phyloP scores from a whole-genome alignment of 2,888 invertebrate genomes.

The Galerucella calmariensis region DNA sequence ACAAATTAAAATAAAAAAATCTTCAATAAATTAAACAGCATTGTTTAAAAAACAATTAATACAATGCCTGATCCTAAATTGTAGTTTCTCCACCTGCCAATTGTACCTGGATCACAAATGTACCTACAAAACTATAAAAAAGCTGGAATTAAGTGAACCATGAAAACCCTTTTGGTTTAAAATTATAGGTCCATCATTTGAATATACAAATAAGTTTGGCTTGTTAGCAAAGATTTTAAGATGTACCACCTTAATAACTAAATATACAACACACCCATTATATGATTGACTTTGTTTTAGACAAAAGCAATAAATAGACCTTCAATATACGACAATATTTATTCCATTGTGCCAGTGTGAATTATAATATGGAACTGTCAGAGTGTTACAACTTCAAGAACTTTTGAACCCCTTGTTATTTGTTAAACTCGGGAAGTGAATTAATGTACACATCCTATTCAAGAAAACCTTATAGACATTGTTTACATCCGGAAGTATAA shows the following conservation, averaged over 20 bases:
- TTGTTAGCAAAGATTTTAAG: no score
- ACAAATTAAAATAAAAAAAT: no score
- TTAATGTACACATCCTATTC: constrained; percentile 2
- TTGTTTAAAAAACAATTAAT: no score
- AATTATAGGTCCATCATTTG: no score
- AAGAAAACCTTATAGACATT: background rate
- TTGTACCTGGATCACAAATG: background rate
- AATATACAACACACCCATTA: background rate
- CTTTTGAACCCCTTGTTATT: background rate
- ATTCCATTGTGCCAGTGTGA: no score
- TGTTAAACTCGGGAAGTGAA: background rate
- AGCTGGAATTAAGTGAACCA: no score
- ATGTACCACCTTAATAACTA: background rate
- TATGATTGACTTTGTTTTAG: background rate
- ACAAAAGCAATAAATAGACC: background rate
- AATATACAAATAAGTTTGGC: no score
- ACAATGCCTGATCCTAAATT: background rate
- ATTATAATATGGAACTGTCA: background rate
- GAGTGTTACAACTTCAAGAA: background rate
- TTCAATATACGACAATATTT: no score
- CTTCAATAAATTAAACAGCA: no score
- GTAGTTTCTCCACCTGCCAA: background rate
- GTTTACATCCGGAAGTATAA: constrained; percentile 3
- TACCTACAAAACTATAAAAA: background rate
- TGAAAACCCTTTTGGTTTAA: no score